Base-by-base conservation (phyloP, 1,140 invertebrate species). In the Homarus americanus region DNA sequence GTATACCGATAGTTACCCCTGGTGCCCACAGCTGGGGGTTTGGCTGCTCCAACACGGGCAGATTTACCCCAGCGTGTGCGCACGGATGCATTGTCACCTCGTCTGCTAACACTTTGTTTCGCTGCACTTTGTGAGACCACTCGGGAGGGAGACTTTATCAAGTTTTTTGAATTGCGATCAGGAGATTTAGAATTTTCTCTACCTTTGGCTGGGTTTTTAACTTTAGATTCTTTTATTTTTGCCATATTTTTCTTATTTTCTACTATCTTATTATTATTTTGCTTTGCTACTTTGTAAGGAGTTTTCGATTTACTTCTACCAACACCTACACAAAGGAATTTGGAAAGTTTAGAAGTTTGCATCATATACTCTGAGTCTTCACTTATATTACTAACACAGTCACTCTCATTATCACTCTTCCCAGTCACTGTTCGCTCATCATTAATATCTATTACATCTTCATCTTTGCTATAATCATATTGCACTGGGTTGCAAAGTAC, bases 81-180 rank as follows among this genome's bases (percentile, higher is more conserved):
- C 28, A 90, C 88, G 38, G 88, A 83, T 75, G 44, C 38, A 28
- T 69, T 76, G 44, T 90, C 88, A 63, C 80, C 38, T 82, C 88
- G 80, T 63, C 88, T 91, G 58, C 58, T 85, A 69, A 80, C 78
- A 86, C 82, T 86, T 72, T 85, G 82, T 66, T 84, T 90, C 44
- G 90, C 85, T 82, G 78, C 80, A 91, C 91, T 91, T 89, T 92
- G 92, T 66, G 91, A 92, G 69, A 90, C 86, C 87, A 91, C 87
- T 93, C 91, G 90, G 66, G 92, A 93, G 92, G 92, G 92, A 93
- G 92, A 93, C 92, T 87, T 89, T 89, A 93, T 90, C 89, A 91
- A 91, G 92, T 93, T 93, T 93, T 93, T 93, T 93, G 92, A 93
- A 93, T 89, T 91, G 66, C 79, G 91, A 90, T 93, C 92, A 28